Conservation (phyloP, 1,140 invertebrate genomes). For the Ips typographus region DNA sequence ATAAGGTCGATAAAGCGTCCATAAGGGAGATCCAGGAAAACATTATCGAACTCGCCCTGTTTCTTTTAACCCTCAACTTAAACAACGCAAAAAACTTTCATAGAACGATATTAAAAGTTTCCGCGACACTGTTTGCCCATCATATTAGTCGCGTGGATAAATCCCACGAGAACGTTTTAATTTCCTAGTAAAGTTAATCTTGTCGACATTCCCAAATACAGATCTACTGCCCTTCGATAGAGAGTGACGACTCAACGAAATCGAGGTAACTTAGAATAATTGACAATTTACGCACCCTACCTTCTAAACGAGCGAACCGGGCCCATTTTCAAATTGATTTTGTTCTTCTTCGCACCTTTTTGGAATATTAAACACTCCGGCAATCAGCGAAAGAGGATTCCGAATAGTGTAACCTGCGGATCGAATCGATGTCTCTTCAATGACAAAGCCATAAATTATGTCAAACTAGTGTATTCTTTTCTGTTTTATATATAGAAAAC, state of each 20-base stretch:
- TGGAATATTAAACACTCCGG: slow-evolving; percentile 31
- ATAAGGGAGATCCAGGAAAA: slow-evolving; percentile 2
- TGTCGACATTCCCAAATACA: slow-evolving; percentile 14
- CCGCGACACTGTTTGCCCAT: not conserved
- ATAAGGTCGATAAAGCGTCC: slow-evolving; percentile 15
- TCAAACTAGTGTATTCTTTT: slow-evolving; percentile 2
- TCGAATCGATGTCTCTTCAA: slow-evolving; percentile 5
- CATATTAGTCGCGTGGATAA: not conserved
- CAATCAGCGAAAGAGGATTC: slow-evolving; percentile 30
- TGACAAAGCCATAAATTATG: slow-evolving; percentile 5
- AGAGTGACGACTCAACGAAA: slow-evolving; percentile 3
- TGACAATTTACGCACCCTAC: slow-evolving; percentile 25
- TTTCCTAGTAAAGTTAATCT: slow-evolving; percentile 19
- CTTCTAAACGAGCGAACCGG: slow-evolving; percentile 11
- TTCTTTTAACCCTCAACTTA: not conserved
- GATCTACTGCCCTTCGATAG: slow-evolving; percentile 7
- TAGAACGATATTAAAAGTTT: not conserved
- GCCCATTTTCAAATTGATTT: slow-evolving; percentile 32
- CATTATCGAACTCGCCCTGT: slow-evolving; percentile 3
- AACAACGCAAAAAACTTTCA: not conserved
- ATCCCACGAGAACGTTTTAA: slow-evolving; percentile 19
- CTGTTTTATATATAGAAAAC: not conserved
- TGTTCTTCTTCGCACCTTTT: slow-evolving; percentile 34
- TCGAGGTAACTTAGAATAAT: slow-evolving; percentile 31
- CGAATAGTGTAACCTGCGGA: slow-evolving; percentile 7